Conservation (phyloP, 1,140 invertebrate species). For the Maniola jurtina region DNA sequence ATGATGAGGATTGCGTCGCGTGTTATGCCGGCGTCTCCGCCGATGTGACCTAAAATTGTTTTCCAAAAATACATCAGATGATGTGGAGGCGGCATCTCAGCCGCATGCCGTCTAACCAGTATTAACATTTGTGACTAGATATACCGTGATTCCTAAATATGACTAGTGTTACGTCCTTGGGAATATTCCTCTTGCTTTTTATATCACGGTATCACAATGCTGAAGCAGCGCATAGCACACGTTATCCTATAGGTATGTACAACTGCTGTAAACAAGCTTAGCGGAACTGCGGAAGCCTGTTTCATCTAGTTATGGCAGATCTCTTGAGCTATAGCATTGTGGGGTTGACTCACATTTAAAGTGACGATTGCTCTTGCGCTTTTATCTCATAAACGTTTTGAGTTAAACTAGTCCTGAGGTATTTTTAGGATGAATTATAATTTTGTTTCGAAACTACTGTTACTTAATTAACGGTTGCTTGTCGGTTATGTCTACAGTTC, state of each 20-base stretch:
- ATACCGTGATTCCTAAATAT: neutral
- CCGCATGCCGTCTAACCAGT: conserved; percentile 47
- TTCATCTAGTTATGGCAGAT: no score
- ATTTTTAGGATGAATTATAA: no score
- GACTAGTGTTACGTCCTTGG: neutral
- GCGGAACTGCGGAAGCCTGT: no score
- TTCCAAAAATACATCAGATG: conserved; percentile 74
- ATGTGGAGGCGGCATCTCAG: conserved; percentile 44
- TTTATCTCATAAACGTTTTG: no score
- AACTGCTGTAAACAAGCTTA: neutral
- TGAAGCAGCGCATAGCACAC: conserved; percentile 31
- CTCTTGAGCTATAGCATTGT: no score
- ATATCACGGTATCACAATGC: conserved; percentile 11
- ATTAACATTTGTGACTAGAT: conserved; percentile 36
- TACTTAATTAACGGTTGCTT: no score
- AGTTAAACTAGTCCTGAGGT: no score
- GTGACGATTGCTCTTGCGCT: no score
- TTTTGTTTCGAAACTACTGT: no score
- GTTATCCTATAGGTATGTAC: conserved; percentile 40
- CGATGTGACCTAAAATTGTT: conserved; percentile 70
- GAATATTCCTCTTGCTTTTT: conserved; percentile 15
- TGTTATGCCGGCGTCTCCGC: conserved; percentile 35
- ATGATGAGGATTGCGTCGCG: conserved; percentile 47
- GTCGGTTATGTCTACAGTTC: no score
- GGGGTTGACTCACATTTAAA: no score